Base-by-base conservation (phyloP, 2,888 invertebrate genomes). In the Caenorhabditis japonica region DNA sequence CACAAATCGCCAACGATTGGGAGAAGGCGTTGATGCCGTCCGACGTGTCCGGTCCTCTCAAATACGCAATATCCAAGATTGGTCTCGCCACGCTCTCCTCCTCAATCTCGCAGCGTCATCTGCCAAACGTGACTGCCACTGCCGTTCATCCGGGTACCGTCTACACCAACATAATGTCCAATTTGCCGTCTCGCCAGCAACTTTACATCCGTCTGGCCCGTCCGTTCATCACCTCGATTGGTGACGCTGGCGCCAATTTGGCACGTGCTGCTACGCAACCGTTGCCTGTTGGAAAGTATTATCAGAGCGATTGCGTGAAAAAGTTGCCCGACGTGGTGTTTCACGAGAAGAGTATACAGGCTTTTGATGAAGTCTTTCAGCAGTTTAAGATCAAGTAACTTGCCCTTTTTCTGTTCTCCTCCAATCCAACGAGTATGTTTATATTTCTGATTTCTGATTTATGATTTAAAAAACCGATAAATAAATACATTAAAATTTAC, bases 91-190 rank as follows among this genome's bases (percentile, higher is more conserved):
- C 46, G 7, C 44, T 73, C 17, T 44, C 73, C 19, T 27, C 46
- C 12, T 21, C 33, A 7, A 53, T 73, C 19, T 58, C 60, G 0
- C 21, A 5, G 8, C 3, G 21, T 10, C 17, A 38, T 4, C 4
- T 55, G 34, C 49, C 44, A 4, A 53, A 53, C n/a, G 61, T 73
- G 10, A 73, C 68, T 1, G 68, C 73, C 7, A 73, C 72, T 0
- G 43, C 66, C 3, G 59, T 73, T n/a, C 72, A 73, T 52, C 72
- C 72, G 15, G 72, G 72, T 23, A 55, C 59, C 19, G 72, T 73
- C 43, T 44, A 58, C 44, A 73, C 73, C 13, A 61, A 61, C 36
- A 56, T 73, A 2, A 66, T 68, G 56, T 36, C 59, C 0, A 68
- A 60, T 43, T 17, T 72, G 15, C 64, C 72, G 27, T 4, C 47